A percentile compares a stretch with the other conserved stretches of the same genome.
Conservation (phyloP, 2,888 invertebrate genomes). For the Calameuta idolon region DNA sequence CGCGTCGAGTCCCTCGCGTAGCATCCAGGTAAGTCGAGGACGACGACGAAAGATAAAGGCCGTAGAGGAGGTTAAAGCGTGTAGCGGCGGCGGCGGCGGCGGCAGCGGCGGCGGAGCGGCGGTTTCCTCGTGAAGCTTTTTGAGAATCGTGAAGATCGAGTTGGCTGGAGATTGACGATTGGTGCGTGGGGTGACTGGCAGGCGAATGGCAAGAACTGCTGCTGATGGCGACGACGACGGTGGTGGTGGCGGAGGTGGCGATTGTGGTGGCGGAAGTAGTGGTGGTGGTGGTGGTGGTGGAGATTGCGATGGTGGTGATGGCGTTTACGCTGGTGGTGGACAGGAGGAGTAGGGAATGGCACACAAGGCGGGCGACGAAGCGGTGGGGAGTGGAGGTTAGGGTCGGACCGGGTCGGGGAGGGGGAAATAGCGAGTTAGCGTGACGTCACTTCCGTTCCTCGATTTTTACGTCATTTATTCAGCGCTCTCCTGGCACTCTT, state of each 20-base stretch:
- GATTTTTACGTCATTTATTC: constrained; percentile 65
- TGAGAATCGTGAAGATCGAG: not conserved
- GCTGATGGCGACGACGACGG: not conserved
- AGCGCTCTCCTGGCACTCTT: constrained; percentile 60
- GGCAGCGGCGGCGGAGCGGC: not conserved
- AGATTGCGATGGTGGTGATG: not conserved
- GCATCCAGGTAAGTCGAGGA: constrained; percentile 29
- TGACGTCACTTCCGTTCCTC: constrained; percentile 64
- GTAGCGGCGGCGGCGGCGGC: not conserved
- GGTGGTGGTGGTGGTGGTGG: not conserved
- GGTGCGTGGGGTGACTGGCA: not conserved
- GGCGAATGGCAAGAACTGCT: not conserved
- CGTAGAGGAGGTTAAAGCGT: not conserved
- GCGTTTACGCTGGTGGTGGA: not conserved
- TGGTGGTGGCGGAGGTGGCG: not conserved
- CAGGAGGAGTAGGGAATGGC: constrained; percentile 26
- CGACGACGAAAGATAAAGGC: not conserved
- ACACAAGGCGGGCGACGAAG: constrained; percentile 36
- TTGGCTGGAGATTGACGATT: not conserved
- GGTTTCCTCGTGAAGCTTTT: not conserved
- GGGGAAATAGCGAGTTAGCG: constrained; percentile 58
- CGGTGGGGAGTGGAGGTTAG: constrained; percentile 36
- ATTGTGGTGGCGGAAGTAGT: not conserved
- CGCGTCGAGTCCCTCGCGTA: constrained; percentile 34
- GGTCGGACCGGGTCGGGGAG: constrained; percentile 31